Evolutionary conservation across 2,888 invertebrate genomes (phyloP).

Genomic region (Leucozona laternaria): DNA sequence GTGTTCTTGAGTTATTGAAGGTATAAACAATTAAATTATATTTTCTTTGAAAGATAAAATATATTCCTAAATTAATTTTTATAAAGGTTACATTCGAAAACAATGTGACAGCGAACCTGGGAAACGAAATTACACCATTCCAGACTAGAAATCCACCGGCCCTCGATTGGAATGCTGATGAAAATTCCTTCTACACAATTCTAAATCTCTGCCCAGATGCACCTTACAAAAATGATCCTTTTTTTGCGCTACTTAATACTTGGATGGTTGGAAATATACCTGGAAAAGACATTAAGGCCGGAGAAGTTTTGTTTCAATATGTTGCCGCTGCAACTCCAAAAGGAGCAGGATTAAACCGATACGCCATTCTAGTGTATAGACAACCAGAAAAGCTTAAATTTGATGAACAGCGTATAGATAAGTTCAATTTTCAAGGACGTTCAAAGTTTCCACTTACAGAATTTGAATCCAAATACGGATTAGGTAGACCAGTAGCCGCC

Average conservation of each 20-base stretch:
- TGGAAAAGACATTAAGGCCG: slow-evolving; percentile 88
- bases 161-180: slow-evolving; percentile 4
- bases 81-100: slow-evolving; percentile 4
- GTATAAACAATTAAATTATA: too few relatives aligned
- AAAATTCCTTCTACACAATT: neutral
- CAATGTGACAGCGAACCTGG: neutral
- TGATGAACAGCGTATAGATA: slow-evolving; percentile 84
- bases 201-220: neutral
- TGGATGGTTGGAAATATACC: slow-evolving; percentile 97
- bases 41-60: too few relatives aligned
- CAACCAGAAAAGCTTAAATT: slow-evolving; percentile 87
- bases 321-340: slow-evolving; percentile 94
- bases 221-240: neutral
- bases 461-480: neutral
- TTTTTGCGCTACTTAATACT: slow-evolving; percentile 93
- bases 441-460: slow-evolving; percentile 81
- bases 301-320: slow-evolving; percentile 91
- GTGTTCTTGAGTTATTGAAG: too few relatives aligned
- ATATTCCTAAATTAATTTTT: too few relatives aligned
- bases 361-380: slow-evolving; percentile 91
- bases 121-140: neutral
- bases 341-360: slow-evolving; percentile 90
- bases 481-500: neutral
- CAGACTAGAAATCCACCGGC: neutral
- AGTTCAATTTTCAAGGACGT: slow-evolving; percentile 84